Percentiles rank a stretch among this genome's conserved stretches.
Conservation (phyloP, 1,140 invertebrate genomes). For the Drosophila rufa region DNA sequence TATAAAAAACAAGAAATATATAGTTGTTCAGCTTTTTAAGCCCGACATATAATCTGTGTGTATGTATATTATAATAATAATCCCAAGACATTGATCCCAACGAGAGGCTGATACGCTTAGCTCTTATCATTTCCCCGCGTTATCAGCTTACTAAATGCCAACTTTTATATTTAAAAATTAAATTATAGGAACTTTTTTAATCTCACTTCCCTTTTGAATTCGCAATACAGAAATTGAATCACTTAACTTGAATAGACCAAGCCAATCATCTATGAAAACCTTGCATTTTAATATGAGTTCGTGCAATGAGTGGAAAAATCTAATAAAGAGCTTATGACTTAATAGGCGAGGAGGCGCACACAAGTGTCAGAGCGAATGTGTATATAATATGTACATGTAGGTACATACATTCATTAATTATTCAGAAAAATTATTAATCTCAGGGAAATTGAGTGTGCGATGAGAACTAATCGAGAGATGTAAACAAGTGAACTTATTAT, state of each 20-base stretch:
- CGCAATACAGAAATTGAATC: not conserved
- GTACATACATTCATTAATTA: conserved; percentile 20
- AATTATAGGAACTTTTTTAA: not conserved
- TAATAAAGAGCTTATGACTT: conserved; percentile 46
- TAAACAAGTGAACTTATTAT: conserved; percentile 19
- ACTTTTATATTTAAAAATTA: not conserved
- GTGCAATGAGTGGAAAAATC: conserved; percentile 39
- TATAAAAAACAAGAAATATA: not conserved
- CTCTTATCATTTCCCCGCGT: not conserved
- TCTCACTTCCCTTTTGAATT: not conserved
- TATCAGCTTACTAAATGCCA: not conserved
- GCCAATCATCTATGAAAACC: conserved; percentile 2
- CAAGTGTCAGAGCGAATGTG: not conserved
- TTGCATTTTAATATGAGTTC: not conserved
- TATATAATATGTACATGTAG: not conserved
- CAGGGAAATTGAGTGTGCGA: conserved; percentile 17
- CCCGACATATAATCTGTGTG: not conserved
- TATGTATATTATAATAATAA: not conserved
- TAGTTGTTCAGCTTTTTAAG: not conserved
- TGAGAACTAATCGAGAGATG: conserved; percentile 25
- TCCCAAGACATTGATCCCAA: conserved; percentile 41
- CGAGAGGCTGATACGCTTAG: not conserved
- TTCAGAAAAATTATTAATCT: conserved; percentile 39
- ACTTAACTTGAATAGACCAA: not conserved
- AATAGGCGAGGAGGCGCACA: conserved; percentile 13